Evolutionary conservation across 2,113 vertebrate species (phyloP), one percentile per base, ranked within the genome.

Genomic region (Corydoras sp.): DNA sequence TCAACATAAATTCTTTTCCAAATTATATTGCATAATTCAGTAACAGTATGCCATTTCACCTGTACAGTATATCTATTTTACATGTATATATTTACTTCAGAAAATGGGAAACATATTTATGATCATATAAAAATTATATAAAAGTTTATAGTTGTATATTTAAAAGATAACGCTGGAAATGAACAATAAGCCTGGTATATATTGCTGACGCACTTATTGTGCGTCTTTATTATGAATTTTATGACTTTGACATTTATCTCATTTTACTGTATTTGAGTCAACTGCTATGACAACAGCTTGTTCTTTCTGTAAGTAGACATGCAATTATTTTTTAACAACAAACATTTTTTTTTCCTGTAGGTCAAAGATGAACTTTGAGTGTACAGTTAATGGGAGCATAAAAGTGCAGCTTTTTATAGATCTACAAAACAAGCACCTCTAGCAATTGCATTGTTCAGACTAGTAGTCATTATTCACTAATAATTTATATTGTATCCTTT

Each of bases 281-380:
- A 31, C 30, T 53, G 13, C 50, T 9, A 30, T 11, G 24, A 48
- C 4, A 43, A 43, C 35, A 31, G n/a, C 30, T 63, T 55, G 6
- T 18, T 18, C 8, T 48, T 2, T 8, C 24, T 2, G 2, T 43
- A 43, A 63, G 9, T 71, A 35, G 48, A 64, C 43, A 24, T 48
- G 30, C 8, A 35, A 31, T 60, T 24, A 24, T 24, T 60, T 59
- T 4, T 56, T 15, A 53, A 55, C 3, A 1, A 2, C 1, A 13
- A 15, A 58, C 35, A 13, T 50, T 51, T 59, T n/a, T 2, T 60
- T 66, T 32, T 65, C 67, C 51, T 65, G 31, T 9, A 80, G 79
- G 79, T 58, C 18, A 72, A 61, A 72, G 79, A 80, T 73, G 79
- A 80, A 51, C 79, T 80, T 10, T 80, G 69, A 80, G 18, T 12